Base-by-base conservation (phyloP, 2,888 invertebrate species). In the Petrophora chlorosata region DNA sequence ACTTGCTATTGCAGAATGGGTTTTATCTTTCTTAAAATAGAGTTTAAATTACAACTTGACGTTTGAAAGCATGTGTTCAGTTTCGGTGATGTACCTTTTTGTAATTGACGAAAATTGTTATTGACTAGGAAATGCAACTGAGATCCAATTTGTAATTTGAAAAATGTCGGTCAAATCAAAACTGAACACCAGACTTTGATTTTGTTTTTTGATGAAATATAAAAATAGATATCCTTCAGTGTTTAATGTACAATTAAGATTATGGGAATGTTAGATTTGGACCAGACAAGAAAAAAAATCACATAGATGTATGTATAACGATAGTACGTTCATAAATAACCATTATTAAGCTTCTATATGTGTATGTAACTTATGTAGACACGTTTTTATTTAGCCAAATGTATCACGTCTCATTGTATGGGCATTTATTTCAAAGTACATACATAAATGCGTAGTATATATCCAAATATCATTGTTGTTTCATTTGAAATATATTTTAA, bases 351-450 rank as follows among this genome's bases (percentile, higher is more conserved):
- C 76, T 76, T 69, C 60, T 67, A 68, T 71, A 59, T 76, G 66
- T 73, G 61, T 70, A 65, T 69, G 61, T 57, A 53, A 41, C 38
- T 39, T 52, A 42, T 44, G 52, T 56, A 47, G 43, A 52, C 30
- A 45, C 34, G 30, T 47, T 47, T 49, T 51, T 25, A 43, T 53
- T 55, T 60, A 42, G 55, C 51, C 55, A 47, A 33, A 49, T 55
- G 45, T 52, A 50, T 53, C 41, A 48, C 41, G 67, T 70, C 60
- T 67, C 59, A 53, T 60, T 58, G 59, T 72, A 67, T 65, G 49
- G 73, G 80, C 80, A 80, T 80, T 81, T 81, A 80, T 73, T 70
- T 70, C 56, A 62, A 70, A 58, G 57, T 64, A 61, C 51, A 57
- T 60, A 53, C 47, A 55, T 57, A 51, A 64, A 59, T 58, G 61